Percentiles rank a stretch among this genome's conserved stretches.
These are phyloP conservation scores for Murina feae DNA, from an alignment of 2,113 vertebrate genomes.

Conservation along the genomic window DNA sequence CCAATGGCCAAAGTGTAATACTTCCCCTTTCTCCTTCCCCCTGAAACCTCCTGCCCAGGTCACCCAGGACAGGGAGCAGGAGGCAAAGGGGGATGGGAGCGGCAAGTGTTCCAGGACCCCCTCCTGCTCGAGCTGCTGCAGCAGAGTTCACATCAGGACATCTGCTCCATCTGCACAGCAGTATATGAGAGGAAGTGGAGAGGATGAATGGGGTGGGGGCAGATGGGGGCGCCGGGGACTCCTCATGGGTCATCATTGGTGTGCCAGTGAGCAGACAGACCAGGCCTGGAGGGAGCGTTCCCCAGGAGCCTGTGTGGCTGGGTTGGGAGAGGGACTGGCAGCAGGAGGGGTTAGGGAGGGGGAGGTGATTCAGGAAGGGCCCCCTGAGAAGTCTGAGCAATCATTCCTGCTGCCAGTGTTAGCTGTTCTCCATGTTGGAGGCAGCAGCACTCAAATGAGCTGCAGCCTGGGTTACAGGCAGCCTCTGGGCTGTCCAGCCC, in stretches of 20 bases:
- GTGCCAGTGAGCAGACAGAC: no score
- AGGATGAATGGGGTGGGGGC: neutral
- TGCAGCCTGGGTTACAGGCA: neutral
- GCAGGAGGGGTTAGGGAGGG: no score
- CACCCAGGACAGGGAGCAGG: neutral
- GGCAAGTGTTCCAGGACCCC: neutral
- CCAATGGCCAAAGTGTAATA: neutral
- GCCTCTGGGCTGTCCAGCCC: neutral
- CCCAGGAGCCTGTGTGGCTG: neutral
- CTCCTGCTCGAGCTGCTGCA: accelerated
- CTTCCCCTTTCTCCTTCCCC: accelerated
- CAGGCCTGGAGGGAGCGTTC: neutral
- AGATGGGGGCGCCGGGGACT: accelerated
- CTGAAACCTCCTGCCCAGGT: neutral
- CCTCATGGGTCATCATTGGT: neutral
- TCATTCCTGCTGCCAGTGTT: neutral
- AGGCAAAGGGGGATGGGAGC: no score
- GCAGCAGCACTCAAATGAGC: neutral
- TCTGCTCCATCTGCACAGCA: neutral
- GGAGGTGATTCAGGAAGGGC: neutral
- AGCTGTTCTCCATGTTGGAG: accelerated
- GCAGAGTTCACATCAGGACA: neutral
- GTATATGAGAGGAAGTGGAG: neutral
- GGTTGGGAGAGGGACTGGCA: no score
- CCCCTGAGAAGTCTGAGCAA: no score